These are phyloP conservation scores for Lissocephala sabroskyi DNA, from an alignment of 2,888 invertebrate genomes.

Conservation along the genomic window DNA sequence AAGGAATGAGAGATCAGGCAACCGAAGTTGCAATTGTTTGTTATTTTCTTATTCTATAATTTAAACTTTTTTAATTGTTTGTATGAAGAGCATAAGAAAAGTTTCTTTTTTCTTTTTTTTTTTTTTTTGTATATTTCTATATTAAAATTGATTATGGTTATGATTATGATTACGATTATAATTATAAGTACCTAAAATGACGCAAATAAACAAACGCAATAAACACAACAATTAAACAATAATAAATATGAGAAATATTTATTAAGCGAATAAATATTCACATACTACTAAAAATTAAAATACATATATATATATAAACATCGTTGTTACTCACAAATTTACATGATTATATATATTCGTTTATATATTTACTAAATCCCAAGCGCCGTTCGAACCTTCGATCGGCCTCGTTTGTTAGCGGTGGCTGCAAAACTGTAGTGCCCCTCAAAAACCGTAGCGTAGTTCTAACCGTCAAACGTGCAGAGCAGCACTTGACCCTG, in stretches of 20 bases:
- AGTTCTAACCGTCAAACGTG: neutral
- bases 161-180: slow-evolving; percentile 51
- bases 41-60: slow-evolving; percentile 6
- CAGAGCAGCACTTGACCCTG: neutral
- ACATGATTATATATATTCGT: slow-evolving; percentile 9
- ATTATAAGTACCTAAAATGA: slow-evolving; percentile 48
- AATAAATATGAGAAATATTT: slow-evolving; percentile 13
- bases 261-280: slow-evolving; percentile 15
- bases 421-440: slow-evolving; percentile 8
- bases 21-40: too few relatives aligned
- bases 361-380: slow-evolving; percentile 6
- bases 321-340: slow-evolving; percentile 23
- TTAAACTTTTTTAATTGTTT: slow-evolving; percentile 42
- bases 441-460: neutral
- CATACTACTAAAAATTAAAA: slow-evolving; percentile 23
- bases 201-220: slow-evolving; percentile 57
- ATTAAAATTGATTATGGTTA: slow-evolving; percentile 58
- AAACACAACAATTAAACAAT: slow-evolving; percentile 13
- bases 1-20: too few relatives aligned
- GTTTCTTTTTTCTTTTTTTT: slow-evolving; percentile 16
- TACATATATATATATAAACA: slow-evolving; percentile 20
- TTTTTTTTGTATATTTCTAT: slow-evolving; percentile 47
- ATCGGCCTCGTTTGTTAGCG: too few relatives aligned
- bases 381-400: too few relatives aligned
- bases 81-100: slow-evolving; percentile 35